A percentile compares a stretch with the other conserved stretches of the same genome.
These are phyloP conservation scores for Elegia similella DNA, from an alignment of 2,888 invertebrate species.

Conservation along the genomic window DNA sequence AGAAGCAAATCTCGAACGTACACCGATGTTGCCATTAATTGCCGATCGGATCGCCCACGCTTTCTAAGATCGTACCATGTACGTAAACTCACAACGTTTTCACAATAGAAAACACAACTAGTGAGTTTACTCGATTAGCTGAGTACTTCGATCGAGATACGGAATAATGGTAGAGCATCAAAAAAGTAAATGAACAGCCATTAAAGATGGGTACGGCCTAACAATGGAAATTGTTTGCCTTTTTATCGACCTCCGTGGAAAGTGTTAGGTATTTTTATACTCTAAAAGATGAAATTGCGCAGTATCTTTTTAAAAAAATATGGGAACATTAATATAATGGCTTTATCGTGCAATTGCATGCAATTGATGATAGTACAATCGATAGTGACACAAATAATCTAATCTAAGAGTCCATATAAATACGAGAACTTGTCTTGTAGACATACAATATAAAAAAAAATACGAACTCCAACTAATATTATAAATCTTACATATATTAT, in stretches of 20 bases:
- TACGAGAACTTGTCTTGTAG: background rate
- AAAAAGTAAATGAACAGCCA: conserved; percentile 48
- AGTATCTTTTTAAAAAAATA: background rate
- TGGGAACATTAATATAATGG: background rate
- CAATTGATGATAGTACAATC: conserved; percentile 9
- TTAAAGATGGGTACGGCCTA: conserved; percentile 42
- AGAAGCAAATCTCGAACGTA: conserved; percentile 68
- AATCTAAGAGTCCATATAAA: background rate
- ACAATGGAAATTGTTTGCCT: conserved; percentile 51
- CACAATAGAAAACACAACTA: conserved; percentile 42
- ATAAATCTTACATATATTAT: too few species aligned
- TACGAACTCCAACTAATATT: too few species aligned
- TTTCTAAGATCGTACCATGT: conserved; percentile 61
- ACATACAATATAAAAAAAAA: too few species aligned
- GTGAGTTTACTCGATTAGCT: conserved; percentile 10
- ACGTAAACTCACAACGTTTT: conserved; percentile 51
- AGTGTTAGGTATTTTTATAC: conserved; percentile 43
- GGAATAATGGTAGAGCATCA: conserved; percentile 37
- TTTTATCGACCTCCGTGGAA: conserved; percentile 45
- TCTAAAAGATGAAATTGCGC: conserved; percentile 37
- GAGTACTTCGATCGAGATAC: conserved; percentile 30
- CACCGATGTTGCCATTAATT: conserved; percentile 69
- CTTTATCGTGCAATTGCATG: conserved; percentile 4
- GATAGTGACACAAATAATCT: background rate
- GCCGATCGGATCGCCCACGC: conserved; percentile 74